Evolutionary conservation across 2,888 invertebrate species (phyloP), one percentile per base, ranked within the genome.

Genomic region (Dioctria rufipes): DNA sequence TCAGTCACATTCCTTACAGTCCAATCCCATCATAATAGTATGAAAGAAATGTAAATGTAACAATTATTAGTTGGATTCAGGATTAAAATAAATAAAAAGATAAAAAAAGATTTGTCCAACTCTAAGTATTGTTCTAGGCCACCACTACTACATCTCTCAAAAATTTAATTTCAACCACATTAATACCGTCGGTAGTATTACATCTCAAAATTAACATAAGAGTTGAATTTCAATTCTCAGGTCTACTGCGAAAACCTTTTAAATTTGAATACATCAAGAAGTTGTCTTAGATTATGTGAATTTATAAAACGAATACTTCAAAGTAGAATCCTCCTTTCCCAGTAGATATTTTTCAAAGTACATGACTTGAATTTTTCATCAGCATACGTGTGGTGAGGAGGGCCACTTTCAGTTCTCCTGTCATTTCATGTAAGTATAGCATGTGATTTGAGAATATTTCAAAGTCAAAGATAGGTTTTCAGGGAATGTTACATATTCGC

Each of bases 311-410:
- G 71, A 71, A 13, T 54, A 6, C 58, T 73, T 39, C 25, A 71
- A 71, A 4, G 37, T 37, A 54, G 54, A 51, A 39, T 25, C n/a
- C 25, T 25, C 60, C 25, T 25, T 58, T 73, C 73, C 73, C 73
- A 58, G 42, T 58, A 42, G 73, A 73, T 58, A 73, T 73, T 73
- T 73, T 73, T 73, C 73, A 73, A 42, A 73, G 73, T 73, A 73
- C 73, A 73, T 58, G 73, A 73, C 73, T 58, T 73, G 73, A 73
- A 73, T 73, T 73, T 73, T 73, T 73, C 60, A 73, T 73, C 54
- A 73, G 39, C 73, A 54, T 73, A 42, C 60, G 60, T 42, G 25
- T 25, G 25, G 25, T 25, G 25, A 25, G 60, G 60, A n/a, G 13
- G 49, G 69, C 51, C 39, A 8, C 58, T 58, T 58, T 5, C 71